Percentiles rank a stretch among this genome's conserved stretches.
Evolutionary conservation across 2,113 vertebrate genomes (phyloP).

Genomic region (Alethe castanea): DNA sequence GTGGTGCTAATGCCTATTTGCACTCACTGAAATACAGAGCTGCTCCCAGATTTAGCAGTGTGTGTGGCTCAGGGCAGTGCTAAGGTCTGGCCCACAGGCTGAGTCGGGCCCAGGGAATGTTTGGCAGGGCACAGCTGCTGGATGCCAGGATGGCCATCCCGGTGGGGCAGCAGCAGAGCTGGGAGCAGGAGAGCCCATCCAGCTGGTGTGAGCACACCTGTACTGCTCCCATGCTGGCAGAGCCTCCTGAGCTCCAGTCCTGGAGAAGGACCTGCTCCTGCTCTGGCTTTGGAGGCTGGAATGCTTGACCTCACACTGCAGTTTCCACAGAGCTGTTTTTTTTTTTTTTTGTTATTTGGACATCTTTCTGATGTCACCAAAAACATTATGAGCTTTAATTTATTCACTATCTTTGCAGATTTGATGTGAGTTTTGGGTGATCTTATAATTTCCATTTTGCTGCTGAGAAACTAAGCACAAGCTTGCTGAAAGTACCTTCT

Average conservation of each 20-base stretch:
- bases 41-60: background rate
- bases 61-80: fast-evolving
- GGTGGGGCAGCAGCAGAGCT: background rate
- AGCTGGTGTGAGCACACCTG: fast-evolving
- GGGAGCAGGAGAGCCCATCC: background rate
- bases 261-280: background rate
- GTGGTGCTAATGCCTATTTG: background rate
- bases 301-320: background rate
- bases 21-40: background rate
- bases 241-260: background rate
- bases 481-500: background rate
- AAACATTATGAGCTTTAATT: background rate
- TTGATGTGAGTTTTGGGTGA: background rate
- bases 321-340: background rate
- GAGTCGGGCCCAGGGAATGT: background rate
- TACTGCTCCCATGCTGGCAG: fast-evolving
- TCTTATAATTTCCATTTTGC: background rate
- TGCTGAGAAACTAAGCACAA: background rate
- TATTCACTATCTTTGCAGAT: background rate
- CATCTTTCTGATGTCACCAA: background rate
- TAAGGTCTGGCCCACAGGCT: background rate
- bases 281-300: background rate
- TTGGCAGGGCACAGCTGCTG: background rate
- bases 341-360: background rate
- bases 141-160: background rate